Evolutionary conservation across 2,888 invertebrate species (phyloP).

Genomic region (Agrochola macilenta): DNA sequence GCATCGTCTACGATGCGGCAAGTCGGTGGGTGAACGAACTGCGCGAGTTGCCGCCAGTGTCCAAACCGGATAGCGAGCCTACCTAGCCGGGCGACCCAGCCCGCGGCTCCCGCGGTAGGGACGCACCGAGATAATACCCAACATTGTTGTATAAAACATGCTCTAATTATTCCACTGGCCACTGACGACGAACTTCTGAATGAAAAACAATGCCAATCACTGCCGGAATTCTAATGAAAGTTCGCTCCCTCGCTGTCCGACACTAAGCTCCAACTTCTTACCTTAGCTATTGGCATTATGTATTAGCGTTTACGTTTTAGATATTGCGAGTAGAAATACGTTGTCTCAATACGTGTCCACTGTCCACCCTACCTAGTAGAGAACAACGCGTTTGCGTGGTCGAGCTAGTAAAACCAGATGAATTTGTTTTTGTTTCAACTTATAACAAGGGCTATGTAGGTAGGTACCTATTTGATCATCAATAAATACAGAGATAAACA

Average conservation of each 20-base stretch:
- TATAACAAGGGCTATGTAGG: neutral
- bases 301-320: neutral
- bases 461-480: neutral
- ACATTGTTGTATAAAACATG: constrained; percentile 71
- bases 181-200: constrained; percentile 12
- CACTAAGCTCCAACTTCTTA: neutral
- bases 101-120: constrained; percentile 63
- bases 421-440: constrained; percentile 3
- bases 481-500: constrained; percentile 8
- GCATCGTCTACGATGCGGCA: constrained; percentile 81
- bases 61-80: constrained; percentile 88
- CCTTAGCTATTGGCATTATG: too few relatives aligned
- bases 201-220: constrained; percentile 14
- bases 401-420: neutral
- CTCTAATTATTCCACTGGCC: constrained; percentile 68
- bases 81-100: constrained; percentile 77
- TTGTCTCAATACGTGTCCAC: neutral
- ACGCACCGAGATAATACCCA: constrained; percentile 60
- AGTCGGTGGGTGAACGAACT: constrained; percentile 87
- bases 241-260: neutral
- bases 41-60: constrained; percentile 74
- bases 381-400: neutral
- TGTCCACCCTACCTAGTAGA: neutral
- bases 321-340: neutral
- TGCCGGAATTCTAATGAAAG: neutral